phyloP scores from a whole-genome alignment of 2,797 vertebrate species.

The Paratrypauchen microcephalus region DNA sequence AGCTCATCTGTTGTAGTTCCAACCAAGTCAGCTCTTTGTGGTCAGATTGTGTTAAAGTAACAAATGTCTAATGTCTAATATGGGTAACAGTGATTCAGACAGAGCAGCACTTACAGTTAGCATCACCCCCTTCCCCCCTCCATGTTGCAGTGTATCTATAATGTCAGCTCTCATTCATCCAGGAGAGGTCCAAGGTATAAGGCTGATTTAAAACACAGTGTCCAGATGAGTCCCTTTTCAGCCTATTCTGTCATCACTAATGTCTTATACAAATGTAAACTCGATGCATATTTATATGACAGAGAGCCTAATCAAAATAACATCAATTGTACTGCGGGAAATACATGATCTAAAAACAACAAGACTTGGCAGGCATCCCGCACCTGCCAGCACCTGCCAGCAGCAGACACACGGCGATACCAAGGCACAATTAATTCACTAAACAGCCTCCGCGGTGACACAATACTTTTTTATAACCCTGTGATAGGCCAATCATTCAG shows the following conservation, averaged over 20 bases:
- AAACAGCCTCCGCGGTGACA: background rate
- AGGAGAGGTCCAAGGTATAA: too few species aligned
- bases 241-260: background rate
- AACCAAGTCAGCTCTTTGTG: too few species aligned
- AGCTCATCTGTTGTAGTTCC: too few species aligned
- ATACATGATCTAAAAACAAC: background rate
- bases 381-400: background rate
- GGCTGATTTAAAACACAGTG: too few species aligned
- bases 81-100: too few species aligned
- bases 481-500: constrained; percentile 49
- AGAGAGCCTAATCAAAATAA: background rate
- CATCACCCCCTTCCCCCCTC: too few species aligned
- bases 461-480: constrained; percentile 24
- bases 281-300: background rate
- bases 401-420: background rate
- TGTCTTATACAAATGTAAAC: background rate
- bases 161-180: too few species aligned
- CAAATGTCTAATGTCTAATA: too few species aligned
- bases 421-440: background rate
- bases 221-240: too few species aligned
- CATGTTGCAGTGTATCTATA: too few species aligned
- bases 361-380: background rate
- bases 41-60: too few species aligned
- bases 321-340: background rate
- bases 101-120: too few species aligned